Percentiles rank a stretch among this genome's conserved stretches.
Conservation (phyloP, 2,888 invertebrate species). For the Sarcophaga caerulescens region DNA sequence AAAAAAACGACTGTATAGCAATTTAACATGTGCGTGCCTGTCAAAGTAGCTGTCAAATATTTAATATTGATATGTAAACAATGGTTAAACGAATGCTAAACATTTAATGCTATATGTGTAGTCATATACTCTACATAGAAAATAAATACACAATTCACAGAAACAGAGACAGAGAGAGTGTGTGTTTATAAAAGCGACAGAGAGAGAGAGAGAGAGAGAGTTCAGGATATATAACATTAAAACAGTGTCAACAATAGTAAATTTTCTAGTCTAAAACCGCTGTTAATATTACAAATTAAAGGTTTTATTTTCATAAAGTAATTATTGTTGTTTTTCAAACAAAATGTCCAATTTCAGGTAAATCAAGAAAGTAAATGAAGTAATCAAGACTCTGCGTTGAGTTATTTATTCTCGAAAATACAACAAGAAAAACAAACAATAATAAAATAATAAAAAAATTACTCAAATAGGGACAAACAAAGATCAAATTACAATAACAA, state of each 20-base stretch:
- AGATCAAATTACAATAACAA: no score
- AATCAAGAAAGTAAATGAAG: no score
- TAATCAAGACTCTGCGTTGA: no score
- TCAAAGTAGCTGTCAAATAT: constrained; percentile 49
- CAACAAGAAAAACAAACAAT: no score
- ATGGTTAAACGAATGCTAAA: constrained; percentile 10
- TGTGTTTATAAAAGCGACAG: neutral
- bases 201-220: neutral
- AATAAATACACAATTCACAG: neutral
- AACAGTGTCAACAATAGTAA: neutral
- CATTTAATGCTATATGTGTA: neutral
- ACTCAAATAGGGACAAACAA: no score
- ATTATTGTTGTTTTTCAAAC: no score
- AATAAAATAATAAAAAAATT: no score
- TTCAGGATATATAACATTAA: neutral
- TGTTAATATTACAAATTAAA: no score
- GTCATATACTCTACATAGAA: neutral
- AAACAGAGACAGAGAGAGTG: neutral
- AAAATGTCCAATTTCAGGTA: no score
- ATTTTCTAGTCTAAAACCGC: no score
- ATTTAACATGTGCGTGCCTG: constrained; percentile 59
- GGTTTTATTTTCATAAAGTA: no score
- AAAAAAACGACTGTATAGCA: neutral
- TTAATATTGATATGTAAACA: constrained; percentile 52
- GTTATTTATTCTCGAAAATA: no score